A percentile compares a stretch with the other conserved stretches of the same genome.
These are phyloP conservation scores for Microplitis demolitor DNA, from an alignment of 1,140 invertebrate species.

Conservation along the genomic window DNA sequence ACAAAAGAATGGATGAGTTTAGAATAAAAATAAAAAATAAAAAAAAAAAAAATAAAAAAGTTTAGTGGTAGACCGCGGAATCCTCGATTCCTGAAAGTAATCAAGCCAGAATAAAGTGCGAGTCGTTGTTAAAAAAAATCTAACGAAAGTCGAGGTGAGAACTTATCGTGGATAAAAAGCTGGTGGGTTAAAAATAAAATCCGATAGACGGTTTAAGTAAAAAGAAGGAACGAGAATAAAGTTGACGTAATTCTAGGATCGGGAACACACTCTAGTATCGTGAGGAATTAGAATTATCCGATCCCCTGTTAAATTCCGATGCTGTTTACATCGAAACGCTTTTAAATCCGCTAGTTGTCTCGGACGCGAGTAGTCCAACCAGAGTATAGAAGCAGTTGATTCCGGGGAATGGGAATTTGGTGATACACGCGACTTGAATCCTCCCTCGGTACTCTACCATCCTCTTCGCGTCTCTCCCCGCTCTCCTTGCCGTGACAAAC, in stretches of 20 bases:
- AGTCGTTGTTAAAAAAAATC: neutral
- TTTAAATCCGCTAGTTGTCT: slow-evolving; percentile 43
- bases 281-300: slow-evolving; percentile 37
- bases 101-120: slow-evolving; percentile 8
- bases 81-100: slow-evolving; percentile 4
- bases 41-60: slow-evolving; percentile 1
- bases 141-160: neutral
- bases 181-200: neutral
- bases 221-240: neutral
- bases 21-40: slow-evolving; percentile 1
- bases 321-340: slow-evolving; percentile 50
- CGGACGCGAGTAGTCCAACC: slow-evolving; percentile 2
- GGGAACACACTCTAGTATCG: neutral
- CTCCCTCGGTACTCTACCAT: neutral
- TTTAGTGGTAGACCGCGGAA: neutral
- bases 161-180: neutral
- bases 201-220: neutral
- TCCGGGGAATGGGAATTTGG: slow-evolving; percentile 8
- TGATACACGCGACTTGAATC: slow-evolving; percentile 14
- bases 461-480: slow-evolving; percentile 4
- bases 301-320: slow-evolving; percentile 30
- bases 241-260: slow-evolving; percentile 3
- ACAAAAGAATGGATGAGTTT: no score
- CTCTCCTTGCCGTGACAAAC: slow-evolving; percentile 40
- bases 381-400: neutral